These are phyloP conservation scores for Anoplophora glabripennis DNA, from an alignment of 1,140 invertebrate genomes.

Conservation along the genomic window DNA sequence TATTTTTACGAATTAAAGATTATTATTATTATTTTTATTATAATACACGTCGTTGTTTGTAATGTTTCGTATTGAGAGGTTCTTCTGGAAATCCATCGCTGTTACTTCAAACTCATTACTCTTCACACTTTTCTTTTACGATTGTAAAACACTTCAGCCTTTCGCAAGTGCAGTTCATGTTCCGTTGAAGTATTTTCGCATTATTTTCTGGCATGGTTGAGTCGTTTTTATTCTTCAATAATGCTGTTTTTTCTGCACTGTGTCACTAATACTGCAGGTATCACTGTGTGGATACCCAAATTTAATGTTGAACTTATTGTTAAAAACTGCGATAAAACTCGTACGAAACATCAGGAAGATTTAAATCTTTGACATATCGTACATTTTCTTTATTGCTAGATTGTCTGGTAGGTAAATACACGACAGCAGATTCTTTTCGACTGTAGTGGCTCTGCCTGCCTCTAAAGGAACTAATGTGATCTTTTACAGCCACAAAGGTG, in stretches of 20 bases:
- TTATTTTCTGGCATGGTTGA: not conserved
- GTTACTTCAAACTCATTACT: slow-evolving; percentile 14
- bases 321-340: too few relatives aligned
- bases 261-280: too few relatives aligned
- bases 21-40: too few relatives aligned
- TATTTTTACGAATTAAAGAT: too few relatives aligned
- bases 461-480: slow-evolving; percentile 6
- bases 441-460: slow-evolving; percentile 21
- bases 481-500: slow-evolving; percentile 14
- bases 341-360: too few relatives aligned
- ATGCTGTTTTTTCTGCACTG: too few relatives aligned
- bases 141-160: slow-evolving; percentile 12
- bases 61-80: slow-evolving; percentile 26
- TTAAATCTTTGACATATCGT: slow-evolving; percentile 7
- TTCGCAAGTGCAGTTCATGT: not conserved
- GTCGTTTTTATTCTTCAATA: too few relatives aligned
- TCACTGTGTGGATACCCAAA: too few relatives aligned
- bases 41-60: slow-evolving; percentile 32
- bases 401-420: slow-evolving; percentile 25
- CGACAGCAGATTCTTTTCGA: slow-evolving; percentile 15
- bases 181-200: not conserved
- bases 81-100: slow-evolving; percentile 28
- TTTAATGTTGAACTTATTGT: too few relatives aligned
- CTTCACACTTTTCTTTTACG: slow-evolving; percentile 9
- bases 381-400: slow-evolving; percentile 24